Conservation (phyloP, 2,888 invertebrate species). For the Allolobophora icterica region DNA sequence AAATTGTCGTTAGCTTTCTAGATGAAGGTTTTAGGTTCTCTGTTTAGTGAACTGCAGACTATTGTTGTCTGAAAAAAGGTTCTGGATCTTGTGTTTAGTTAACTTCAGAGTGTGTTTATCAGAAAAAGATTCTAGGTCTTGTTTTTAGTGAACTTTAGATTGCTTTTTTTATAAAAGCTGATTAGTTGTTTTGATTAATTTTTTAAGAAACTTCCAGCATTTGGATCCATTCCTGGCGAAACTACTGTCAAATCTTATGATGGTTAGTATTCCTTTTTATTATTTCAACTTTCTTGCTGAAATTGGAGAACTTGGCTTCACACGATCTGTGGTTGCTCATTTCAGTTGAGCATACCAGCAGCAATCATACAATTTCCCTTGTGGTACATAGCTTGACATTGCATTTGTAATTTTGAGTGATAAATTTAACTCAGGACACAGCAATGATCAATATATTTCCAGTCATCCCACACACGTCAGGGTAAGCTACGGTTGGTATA, state of each 20-base stretch:
- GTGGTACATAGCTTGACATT: neutral
- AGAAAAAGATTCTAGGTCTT: no score
- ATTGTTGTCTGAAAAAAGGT: neutral
- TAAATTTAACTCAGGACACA: neutral
- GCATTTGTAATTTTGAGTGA: neutral
- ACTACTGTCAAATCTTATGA: conserved; percentile 17
- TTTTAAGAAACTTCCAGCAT: neutral
- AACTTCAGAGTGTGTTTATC: no score
- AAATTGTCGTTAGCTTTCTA: no score
- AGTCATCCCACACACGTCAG: no score
- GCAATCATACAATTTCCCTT: neutral
- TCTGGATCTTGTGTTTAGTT: neutral
- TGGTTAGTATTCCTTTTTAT: neutral
- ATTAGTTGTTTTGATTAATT: neutral
- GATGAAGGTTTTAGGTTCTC: no score
- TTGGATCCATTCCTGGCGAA: neutral
- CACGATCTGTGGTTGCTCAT: neutral
- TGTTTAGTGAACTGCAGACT: no score
- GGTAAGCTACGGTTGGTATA: no score
- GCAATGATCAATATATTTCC: neutral
- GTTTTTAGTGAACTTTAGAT: neutral
- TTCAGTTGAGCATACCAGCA: neutral
- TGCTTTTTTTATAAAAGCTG: neutral
- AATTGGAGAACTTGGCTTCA: neutral
- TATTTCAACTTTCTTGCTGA: neutral